phyloP scores from a whole-genome alignment of 2,797 vertebrate species.

The Chelon labrosus region DNA sequence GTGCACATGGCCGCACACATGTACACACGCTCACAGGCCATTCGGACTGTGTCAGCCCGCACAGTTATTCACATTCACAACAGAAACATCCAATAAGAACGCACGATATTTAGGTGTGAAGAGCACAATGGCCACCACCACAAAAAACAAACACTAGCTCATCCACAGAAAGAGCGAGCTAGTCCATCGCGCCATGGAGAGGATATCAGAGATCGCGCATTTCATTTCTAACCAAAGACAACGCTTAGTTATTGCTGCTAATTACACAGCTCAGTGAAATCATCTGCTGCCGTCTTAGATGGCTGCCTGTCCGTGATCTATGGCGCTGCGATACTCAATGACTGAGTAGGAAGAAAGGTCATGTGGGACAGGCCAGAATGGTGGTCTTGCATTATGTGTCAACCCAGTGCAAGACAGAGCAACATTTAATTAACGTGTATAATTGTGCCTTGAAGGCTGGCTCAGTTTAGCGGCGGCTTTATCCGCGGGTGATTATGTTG shows the following conservation, averaged over 20 bases:
- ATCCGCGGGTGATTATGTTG: constrained; percentile 72
- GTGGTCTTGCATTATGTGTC: constrained; percentile 56
- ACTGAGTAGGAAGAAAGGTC: constrained; percentile 29
- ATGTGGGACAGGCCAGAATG: constrained; percentile 26
- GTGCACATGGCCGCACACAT: background rate
- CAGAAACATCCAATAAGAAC: constrained; percentile 8
- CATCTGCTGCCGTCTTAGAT: constrained; percentile 36
- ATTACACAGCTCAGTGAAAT: constrained; percentile 54
- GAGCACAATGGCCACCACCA: background rate
- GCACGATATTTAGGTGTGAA: background rate
- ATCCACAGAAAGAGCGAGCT: constrained; percentile 4
- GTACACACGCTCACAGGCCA: background rate
- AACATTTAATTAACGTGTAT: constrained; percentile 81
- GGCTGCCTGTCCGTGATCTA: constrained; percentile 39
- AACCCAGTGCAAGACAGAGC: constrained; percentile 64
- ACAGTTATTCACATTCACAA: background rate
- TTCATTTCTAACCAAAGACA: constrained; percentile 18
- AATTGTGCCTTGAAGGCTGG: constrained; percentile 78
- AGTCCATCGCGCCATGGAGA: background rate
- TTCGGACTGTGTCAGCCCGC: background rate
- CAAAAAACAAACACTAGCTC: background rate
- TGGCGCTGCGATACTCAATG: constrained; percentile 13
- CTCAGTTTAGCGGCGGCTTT: constrained; percentile 68
- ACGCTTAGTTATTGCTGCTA: constrained; percentile 37
- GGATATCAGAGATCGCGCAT: background rate